A percentile compares a stretch with the other conserved stretches of the same genome.
phyloP scores from a whole-genome alignment of 2,888 invertebrate species.

The Shargacucullia verbasci region DNA sequence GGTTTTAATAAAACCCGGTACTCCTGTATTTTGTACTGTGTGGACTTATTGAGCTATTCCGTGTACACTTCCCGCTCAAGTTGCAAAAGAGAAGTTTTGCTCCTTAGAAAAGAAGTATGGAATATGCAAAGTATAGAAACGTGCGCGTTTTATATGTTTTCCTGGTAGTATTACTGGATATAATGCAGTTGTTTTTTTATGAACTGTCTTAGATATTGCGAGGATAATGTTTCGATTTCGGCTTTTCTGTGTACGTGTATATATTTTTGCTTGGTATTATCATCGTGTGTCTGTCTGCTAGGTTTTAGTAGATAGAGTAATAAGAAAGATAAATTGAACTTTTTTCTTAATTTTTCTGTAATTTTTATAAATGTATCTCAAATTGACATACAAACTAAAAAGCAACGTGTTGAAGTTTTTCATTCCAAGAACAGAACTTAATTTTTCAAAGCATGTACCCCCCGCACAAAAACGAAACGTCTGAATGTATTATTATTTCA shows the following conservation, averaged over 20 bases:
- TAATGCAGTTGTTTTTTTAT: conserved; percentile 7
- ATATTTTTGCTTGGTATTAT: no score
- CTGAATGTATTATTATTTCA: conserved; percentile 1
- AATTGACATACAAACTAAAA: no score
- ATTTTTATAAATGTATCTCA: no score
- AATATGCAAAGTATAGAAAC: conserved; percentile 45
- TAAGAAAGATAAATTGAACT: no score
- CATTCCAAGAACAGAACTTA: no score
- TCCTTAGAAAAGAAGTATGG: conserved; percentile 21
- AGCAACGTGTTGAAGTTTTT: no score
- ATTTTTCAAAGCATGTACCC: no score
- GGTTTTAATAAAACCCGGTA: conserved; percentile 64
- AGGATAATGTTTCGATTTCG: conserved; percentile 3
- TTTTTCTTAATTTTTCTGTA: no score
- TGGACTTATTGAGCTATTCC: conserved; percentile 55
- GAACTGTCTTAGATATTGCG: not conserved
- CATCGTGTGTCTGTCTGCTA: no score
- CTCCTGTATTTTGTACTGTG: conserved; percentile 48
- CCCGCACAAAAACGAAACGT: not conserved
- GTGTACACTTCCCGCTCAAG: conserved; percentile 28
- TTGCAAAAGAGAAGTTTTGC: conserved; percentile 42
- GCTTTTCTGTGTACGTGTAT: not conserved
- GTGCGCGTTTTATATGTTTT: conserved; percentile 25
- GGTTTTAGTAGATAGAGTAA: no score
- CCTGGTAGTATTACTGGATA: conserved; percentile 19